A percentile compares a stretch with the other conserved stretches of the same genome.
phyloP scores from a whole-genome alignment of 2,113 vertebrate species.

The Callopanchax toddi region DNA sequence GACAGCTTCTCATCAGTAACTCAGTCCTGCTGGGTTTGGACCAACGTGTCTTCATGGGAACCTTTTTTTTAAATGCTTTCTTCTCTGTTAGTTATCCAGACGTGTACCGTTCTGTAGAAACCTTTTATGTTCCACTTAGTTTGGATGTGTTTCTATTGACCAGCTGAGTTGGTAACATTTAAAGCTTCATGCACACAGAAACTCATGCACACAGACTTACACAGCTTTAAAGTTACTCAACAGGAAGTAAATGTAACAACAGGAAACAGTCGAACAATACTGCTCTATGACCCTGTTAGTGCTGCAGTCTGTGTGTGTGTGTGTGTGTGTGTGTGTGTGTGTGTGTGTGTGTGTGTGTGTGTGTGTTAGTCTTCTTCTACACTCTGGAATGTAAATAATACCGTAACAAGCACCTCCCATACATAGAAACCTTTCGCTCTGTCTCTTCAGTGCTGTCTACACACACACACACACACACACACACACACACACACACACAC shows the following conservation, averaged over 20 bases:
- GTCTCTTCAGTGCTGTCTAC: too few species aligned
- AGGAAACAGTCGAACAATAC: conserved; percentile 68
- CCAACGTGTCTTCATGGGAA: too few species aligned
- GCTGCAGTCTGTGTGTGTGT: conserved; percentile 19
- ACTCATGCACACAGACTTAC: neutral
- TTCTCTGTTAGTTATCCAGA: too few species aligned
- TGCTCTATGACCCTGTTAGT: conserved; percentile 40
- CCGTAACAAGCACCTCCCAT: conserved; percentile 15
- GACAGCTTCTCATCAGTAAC: too few species aligned
- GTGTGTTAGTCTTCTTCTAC: conserved; percentile 2
- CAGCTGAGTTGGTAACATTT: neutral
- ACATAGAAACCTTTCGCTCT: conserved; percentile 8
- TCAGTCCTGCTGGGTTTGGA: too few species aligned
- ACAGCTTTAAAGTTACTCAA: conserved; percentile 62
- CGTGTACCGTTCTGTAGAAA: too few species aligned
- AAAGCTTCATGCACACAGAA: conserved; percentile 1
- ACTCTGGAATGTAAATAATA: conserved; percentile 31
- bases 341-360: conserved; percentile 18
- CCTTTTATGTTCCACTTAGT: neutral
- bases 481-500: conserved; percentile 1
- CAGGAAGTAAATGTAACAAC: conserved; percentile 73
- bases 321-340: conserved; percentile 25
- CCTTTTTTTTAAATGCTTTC: too few species aligned
- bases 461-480: neutral
- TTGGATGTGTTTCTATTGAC: too few species aligned